Conservation (phyloP, 2,113 vertebrate genomes). For the Etheostoma cragini region DNA sequence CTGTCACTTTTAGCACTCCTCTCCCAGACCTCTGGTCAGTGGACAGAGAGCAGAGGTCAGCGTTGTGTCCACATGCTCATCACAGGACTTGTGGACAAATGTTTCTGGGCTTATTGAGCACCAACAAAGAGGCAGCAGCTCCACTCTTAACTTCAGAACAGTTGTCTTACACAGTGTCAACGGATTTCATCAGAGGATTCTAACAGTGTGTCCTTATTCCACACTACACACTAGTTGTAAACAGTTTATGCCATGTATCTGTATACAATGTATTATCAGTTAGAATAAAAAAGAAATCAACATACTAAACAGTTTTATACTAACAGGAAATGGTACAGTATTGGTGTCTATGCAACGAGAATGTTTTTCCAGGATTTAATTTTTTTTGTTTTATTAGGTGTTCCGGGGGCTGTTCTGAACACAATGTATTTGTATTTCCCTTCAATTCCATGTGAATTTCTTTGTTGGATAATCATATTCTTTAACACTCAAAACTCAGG, state of each 20-base stretch:
- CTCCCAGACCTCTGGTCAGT: slow-evolving; percentile 71
- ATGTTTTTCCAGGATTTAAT: not conserved
- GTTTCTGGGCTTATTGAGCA: slow-evolving; percentile 54
- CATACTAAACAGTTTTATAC: not conserved
- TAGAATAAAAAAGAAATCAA: not conserved
- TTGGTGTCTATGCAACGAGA: not conserved
- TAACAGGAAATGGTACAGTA: not conserved
- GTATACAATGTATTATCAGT: not conserved
- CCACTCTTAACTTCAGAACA: slow-evolving; percentile 34
- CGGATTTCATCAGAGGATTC: not conserved
- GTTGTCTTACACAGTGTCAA: not conserved
- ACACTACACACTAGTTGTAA: not conserved
- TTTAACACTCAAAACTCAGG: not conserved
- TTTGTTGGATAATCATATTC: not conserved
- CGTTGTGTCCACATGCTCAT: slow-evolving; percentile 66
- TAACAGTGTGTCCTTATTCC: not conserved
- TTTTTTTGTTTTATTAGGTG: not conserved
- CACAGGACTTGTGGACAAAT: slow-evolving; percentile 56
- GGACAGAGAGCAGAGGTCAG: slow-evolving; percentile 72
- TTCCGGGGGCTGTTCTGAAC: not conserved
- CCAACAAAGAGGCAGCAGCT: slow-evolving; percentile 55
- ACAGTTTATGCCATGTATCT: not conserved
- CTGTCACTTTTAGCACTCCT: slow-evolving; percentile 79
- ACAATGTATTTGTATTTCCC: not conserved
- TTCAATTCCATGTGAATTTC: not conserved